Percentiles rank a stretch among this genome's conserved stretches.
Conservation (phyloP, 2,113 vertebrate genomes). For the Crotalus helleri region DNA sequence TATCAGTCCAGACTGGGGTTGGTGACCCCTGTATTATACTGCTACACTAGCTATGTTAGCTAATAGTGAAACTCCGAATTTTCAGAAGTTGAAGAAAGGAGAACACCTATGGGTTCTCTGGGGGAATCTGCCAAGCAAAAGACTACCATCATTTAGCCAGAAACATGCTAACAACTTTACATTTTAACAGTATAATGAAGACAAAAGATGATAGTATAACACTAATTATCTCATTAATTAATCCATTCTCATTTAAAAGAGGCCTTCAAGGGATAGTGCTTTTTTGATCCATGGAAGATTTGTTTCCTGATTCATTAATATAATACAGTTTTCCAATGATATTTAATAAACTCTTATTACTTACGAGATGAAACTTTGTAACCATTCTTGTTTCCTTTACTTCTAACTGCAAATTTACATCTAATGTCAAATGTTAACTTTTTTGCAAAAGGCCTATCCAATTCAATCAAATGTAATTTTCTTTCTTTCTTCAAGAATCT, state of each 20-base stretch:
- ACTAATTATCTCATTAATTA: not conserved
- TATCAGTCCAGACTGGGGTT: too few relatives aligned
- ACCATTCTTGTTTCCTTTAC: not conserved
- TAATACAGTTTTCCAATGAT: not conserved
- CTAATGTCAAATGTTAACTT: not conserved
- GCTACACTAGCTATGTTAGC: not conserved
- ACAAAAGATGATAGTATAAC: not conserved
- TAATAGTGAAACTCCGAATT: not conserved
- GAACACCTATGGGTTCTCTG: not conserved
- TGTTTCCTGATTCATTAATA: not conserved
- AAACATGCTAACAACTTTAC: not conserved
- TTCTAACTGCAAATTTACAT: not conserved
- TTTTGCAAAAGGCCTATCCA: not conserved
- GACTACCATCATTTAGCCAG: not conserved
- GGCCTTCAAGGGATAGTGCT: not conserved
- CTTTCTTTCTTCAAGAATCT: not conserved
- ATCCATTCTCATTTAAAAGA: not conserved
- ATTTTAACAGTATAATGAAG: not conserved
- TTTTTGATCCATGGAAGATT: not conserved
- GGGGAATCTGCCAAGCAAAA: not conserved
- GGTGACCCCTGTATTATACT: not conserved
- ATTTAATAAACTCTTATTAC: not conserved
- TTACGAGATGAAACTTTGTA: too few relatives aligned
- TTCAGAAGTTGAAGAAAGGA: not conserved
- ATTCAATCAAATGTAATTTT: not conserved